Evolutionary conservation across 2,113 vertebrate species (phyloP), one percentile per base, ranked within the genome.

Genomic region (Tringa solitaria): DNA sequence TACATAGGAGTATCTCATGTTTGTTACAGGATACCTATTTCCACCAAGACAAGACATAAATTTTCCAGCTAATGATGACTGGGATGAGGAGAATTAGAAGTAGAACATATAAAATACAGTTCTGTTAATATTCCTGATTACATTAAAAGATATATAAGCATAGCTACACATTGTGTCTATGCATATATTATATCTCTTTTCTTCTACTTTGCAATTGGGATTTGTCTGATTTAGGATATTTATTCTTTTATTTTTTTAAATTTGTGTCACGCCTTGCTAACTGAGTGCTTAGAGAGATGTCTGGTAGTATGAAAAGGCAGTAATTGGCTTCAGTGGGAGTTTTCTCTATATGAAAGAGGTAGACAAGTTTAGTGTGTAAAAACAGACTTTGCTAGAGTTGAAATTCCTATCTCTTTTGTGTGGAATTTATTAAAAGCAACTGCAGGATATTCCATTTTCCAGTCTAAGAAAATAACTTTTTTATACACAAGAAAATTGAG

Each of bases 261-360:
- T 84, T 51, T 73, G 33, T 51, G 43, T 68, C 53, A 56, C 2
- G 0, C 75, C 28, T 76, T 76, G 53, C 41, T 85, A 81, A 82
- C 53, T 85, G 79, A 85, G 30, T 57, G 53, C 46, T 61, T 7
- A 70, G 53, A 73, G 87, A 67, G 75, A 41, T 65, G 41, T 77
- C 64, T 5, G 2, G 41, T 65, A 41, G 48, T 68, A 61, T 41
- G 57, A 57, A 70, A 88, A 48, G 17, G 69, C 16, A 7, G 46
- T 76, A 88, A 93, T 76, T 85, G 69, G 59, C 64, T 85, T 91
- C 79, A 91, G 48, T 81, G 88, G 75, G 84, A 85, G 22, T 93
- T 88, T 80, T 67, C 33, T 88, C 33, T 53, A 53, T 60, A 19
- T 76, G 45, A 81, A 93, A 84, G 53, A 65, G 16, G 46, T 56